Conservation (phyloP, 1,140 invertebrate species). For the Coboldia fuscipes region DNA sequence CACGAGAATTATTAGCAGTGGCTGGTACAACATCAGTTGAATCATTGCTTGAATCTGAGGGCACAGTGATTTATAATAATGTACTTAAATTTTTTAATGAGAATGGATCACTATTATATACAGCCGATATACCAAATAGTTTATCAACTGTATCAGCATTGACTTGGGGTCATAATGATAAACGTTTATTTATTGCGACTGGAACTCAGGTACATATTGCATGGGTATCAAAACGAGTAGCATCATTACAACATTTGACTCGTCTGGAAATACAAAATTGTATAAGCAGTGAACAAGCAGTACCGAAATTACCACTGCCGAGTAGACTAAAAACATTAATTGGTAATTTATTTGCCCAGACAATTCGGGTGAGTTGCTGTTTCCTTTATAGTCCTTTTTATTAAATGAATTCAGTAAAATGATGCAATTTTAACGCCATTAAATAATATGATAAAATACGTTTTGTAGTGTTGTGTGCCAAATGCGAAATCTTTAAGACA, state of each 20-base stretch:
- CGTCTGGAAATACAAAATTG: slow-evolving; percentile 41
- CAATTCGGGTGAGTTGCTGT: slow-evolving; percentile 52
- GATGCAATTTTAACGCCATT: neutral
- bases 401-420: neutral
- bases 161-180: slow-evolving; percentile 96
- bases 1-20: slow-evolving; percentile 73
- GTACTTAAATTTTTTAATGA: slow-evolving; percentile 58
- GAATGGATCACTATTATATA: slow-evolving; percentile 47
- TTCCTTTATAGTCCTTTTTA: neutral
- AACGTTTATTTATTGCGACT: slow-evolving; percentile 79
- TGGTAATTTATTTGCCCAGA: slow-evolving; percentile 78
- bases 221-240: slow-evolving; percentile 75
- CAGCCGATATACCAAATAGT: slow-evolving; percentile 48
- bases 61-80: slow-evolving; percentile 15
- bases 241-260: slow-evolving; percentile 72
- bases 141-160: slow-evolving; percentile 61
- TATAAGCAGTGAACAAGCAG: slow-evolving; percentile 35
- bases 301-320: slow-evolving; percentile 60
- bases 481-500: slow-evolving; percentile 67
- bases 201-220: slow-evolving; percentile 77
- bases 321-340: slow-evolving; percentile 62
- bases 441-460: neutral
- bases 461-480: slow-evolving; percentile 75
- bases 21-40: slow-evolving; percentile 41
- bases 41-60: slow-evolving; percentile 14